These are phyloP conservation scores for Sarotherodon lohbergeri DNA, from an alignment of 2,113 vertebrate species.

Conservation along the genomic window DNA sequence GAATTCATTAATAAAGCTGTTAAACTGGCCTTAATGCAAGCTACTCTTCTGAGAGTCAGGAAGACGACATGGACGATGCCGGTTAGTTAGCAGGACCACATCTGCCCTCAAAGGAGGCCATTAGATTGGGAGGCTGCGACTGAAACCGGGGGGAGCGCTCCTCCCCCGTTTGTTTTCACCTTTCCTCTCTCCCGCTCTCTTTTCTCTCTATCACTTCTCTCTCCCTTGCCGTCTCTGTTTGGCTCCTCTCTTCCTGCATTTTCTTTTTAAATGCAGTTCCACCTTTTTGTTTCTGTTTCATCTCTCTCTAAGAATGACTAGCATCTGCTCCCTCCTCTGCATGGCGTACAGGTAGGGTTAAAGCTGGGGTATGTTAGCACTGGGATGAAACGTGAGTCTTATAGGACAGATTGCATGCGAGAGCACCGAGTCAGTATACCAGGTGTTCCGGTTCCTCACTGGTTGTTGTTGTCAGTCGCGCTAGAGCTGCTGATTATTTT, in stretches of 20 bases:
- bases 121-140: constrained; percentile 54
- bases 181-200: not conserved
- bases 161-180: constrained; percentile 16
- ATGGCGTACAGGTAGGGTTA: constrained; percentile 72
- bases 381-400: not conserved
- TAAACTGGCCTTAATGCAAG: not conserved
- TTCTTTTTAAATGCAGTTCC: constrained; percentile 26
- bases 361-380: not conserved
- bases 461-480: not conserved
- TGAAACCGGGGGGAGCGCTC: constrained; percentile 21
- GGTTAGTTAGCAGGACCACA: constrained; percentile 41
- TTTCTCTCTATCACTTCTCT: not conserved
- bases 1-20: not conserved
- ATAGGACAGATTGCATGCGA: not conserved
- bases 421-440: not conserved
- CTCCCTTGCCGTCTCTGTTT: not conserved
- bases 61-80: not conserved
- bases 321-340: constrained; percentile 74
- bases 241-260: not conserved
- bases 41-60: not conserved
- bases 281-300: constrained; percentile 13
- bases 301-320: constrained; percentile 64
- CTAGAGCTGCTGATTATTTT: not conserved
- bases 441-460: not conserved
- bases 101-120: constrained; percentile 54